These are phyloP conservation scores for Telmatherina bonti DNA, from an alignment of 2,797 vertebrate genomes.

Conservation along the genomic window DNA sequence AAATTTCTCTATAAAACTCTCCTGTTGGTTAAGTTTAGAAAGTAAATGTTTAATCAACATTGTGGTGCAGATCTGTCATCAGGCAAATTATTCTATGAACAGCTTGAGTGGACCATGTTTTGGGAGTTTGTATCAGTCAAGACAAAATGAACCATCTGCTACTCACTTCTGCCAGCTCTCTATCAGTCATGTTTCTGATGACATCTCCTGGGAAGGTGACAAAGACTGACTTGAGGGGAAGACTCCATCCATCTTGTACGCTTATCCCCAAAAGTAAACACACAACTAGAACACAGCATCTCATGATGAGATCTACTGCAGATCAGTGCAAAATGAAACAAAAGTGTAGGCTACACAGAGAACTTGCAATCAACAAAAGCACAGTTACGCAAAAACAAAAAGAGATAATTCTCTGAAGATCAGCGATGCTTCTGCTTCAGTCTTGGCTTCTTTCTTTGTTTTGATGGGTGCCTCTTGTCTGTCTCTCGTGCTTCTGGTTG, in stretches of 20 bases:
- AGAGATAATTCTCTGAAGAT: constrained; percentile 25
- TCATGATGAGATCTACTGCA: constrained; percentile 73
- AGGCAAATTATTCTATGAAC: constrained; percentile 32
- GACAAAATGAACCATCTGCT: constrained; percentile 61
- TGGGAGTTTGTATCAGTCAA: constrained; percentile 22
- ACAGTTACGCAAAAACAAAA: constrained; percentile 13
- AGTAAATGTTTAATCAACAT: constrained; percentile 12
- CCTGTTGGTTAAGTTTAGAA: neutral
- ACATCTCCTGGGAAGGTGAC: constrained; percentile 90
- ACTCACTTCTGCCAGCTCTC: constrained; percentile 90
- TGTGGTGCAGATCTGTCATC: constrained; percentile 11
- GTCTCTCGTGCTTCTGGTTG: constrained; percentile 47
- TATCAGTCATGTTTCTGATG: constrained; percentile 80
- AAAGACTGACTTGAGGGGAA: constrained; percentile 74
- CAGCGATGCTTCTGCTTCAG: constrained; percentile 25
- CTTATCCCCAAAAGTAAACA: constrained; percentile 80
- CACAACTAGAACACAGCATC: constrained; percentile 64
- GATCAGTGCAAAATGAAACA: constrained; percentile 13
- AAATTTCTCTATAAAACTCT: constrained; percentile 1
- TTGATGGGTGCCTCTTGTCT: constrained; percentile 52
- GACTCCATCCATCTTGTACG: constrained; percentile 71
- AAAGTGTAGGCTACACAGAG: neutral
- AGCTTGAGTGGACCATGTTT: constrained; percentile 34
- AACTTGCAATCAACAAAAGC: constrained; percentile 22
- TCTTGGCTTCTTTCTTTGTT: constrained; percentile 54